Percentiles rank a stretch among this genome's conserved stretches.
phyloP scores from a whole-genome alignment of 2,888 invertebrate genomes.

The Himalopsyche tibetana region DNA sequence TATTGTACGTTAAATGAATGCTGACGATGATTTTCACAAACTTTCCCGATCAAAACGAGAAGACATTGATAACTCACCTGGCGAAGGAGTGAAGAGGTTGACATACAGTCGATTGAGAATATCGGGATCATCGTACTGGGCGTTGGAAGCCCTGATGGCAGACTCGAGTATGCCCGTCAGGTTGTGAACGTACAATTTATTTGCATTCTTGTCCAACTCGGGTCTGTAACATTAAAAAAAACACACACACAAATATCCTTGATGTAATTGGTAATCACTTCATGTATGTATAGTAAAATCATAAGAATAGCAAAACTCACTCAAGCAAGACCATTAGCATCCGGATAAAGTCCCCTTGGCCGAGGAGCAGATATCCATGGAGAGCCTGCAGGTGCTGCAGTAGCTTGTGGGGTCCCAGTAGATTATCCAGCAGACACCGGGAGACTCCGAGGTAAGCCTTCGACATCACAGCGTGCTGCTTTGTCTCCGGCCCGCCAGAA shows the following conservation, averaged over 20 bases:
- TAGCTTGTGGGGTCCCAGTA: conserved; percentile 91
- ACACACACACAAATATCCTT: too few species aligned
- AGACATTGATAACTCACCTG: conserved; percentile 56
- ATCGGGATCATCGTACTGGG: conserved; percentile 94
- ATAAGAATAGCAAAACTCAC: conserved; percentile 77
- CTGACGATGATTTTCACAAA: too few species aligned
- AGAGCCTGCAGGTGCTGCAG: conserved; percentile 94
- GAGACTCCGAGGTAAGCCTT: conserved; percentile 92
- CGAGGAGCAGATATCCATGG: conserved; percentile 91
- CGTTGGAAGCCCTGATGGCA: conserved; percentile 93
- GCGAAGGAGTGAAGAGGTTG: conserved; percentile 77
- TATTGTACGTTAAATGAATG: too few species aligned
- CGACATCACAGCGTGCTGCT: conserved; percentile 88
- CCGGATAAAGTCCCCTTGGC: conserved; percentile 97
- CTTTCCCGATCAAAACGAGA: too few species aligned
- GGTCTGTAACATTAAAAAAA: conserved; percentile 77
- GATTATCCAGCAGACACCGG: conserved; percentile 88
- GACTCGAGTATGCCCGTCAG: conserved; percentile 90
- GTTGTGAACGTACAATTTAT: conserved; percentile 91
- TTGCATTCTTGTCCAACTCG: conserved; percentile 91
- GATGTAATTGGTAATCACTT: too few species aligned
- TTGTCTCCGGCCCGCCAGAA: conserved; percentile 62
- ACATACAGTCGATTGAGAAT: conserved; percentile 93
- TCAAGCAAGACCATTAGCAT: conserved; percentile 94
- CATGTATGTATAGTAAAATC: background rate